Evolutionary conservation across 2,888 invertebrate species (phyloP), one percentile per base, ranked within the genome.

Genomic region (Cremastinae sp.): DNA sequence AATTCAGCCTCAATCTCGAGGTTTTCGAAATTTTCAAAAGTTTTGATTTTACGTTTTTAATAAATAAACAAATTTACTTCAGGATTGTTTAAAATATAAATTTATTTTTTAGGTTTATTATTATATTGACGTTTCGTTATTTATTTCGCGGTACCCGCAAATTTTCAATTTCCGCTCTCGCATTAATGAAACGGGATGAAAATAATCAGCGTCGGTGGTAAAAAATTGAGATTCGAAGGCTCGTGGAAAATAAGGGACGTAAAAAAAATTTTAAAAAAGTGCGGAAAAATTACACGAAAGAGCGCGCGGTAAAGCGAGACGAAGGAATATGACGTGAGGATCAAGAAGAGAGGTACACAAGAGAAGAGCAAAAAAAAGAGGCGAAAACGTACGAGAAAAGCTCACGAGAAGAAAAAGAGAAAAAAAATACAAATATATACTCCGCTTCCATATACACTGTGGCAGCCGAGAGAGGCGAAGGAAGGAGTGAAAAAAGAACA

Each of bases 401-500:
- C 58, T 28, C 28, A 28, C 43, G 73, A 68, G 71, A 58, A 69
- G 61, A 43, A 35, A 49, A 28, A 55, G 49, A 66, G 56, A 35
- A 1, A 7, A n/a, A 53, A 64, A 22, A 37, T 22, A 18, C 20
- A 65, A 47, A 70, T 71, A 72, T 65, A 69, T 61, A n/a, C n/a
- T 41, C 74, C 49, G 49, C 76, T 62, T 62, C 49, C 49, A 68
- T 73, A 70, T 71, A 77, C 77, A 78, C 78, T 74, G 74, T 61
- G 73, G 73, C 77, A 69, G 79, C 61, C 68, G 22, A 77, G 10
- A 53, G 43, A 55, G 41, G 41, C 47, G 22, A n/a, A 45, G 22
- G 55, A 47, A 53, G 20, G 45, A 45, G 71, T 49, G 45, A 59
- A 78, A 66, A 37, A 75, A 71, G 66, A 68, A 28, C 41, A 61